Base-by-base conservation (phyloP, 1,140 invertebrate genomes). In the Tetramorium alpestre region DNA sequence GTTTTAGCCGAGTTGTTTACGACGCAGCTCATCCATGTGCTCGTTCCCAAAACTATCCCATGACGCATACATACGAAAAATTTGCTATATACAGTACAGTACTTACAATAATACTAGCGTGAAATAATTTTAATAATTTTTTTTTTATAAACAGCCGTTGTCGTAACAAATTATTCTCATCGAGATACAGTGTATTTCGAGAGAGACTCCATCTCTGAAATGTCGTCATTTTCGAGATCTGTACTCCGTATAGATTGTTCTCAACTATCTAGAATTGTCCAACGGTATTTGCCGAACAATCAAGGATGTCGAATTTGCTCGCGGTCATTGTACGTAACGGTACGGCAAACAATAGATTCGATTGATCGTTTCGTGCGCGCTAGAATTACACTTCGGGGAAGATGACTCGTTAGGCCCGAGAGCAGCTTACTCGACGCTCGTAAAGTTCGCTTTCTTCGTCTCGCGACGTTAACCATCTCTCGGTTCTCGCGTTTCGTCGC, bases 321-420 rank as follows among this genome's bases (percentile, higher is more conserved):
- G 54, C 67, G 51, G 80, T 72, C 67, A 54, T 56, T 73, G 38
- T 28, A 70, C 38, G 67, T 75, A 84, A 84, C 80, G 80, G 80
- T 73, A 82, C 41, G 41, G 54, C 80, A 75, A 84, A 84, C 80
- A 84, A 84, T 84, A 84, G 80, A 75, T 84, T 84, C 80, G 80
- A 84, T 84, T 84, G 80, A 84, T 84, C 80, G 80, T 84, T 84
- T 84, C 80, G 80, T 84, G 80, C 67, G 67, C 80, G 80, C 80
- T 84, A 73, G 80, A 84, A 84, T 84, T 84, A 84, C 69, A 84
- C 80, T 84, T 84, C 69, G 80, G 41, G 54, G 80, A 84, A 84
- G 80, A 75, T 84, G 80, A 84, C 69, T 84, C 69, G 69, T 73
- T 73, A 84, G 80, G 54, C 69, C 64, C 25, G 54, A 3, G 80